Evolutionary conservation across 2,888 invertebrate genomes (phyloP).

Genomic region (Strigamia crassipes): DNA sequence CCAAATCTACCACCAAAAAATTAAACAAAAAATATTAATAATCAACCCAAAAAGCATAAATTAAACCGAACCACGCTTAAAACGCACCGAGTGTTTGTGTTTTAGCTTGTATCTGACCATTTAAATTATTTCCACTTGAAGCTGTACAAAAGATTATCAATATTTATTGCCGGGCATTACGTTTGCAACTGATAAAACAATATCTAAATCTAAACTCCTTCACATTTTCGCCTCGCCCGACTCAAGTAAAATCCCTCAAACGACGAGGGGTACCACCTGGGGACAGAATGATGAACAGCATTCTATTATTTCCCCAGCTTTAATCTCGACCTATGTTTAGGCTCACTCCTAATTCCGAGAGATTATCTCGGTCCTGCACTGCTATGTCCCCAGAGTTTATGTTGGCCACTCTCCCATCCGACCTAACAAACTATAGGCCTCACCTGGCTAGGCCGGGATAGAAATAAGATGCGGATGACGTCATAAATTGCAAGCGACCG

Average conservation of each 20-base stretch:
- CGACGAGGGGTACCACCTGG: conserved; percentile 35
- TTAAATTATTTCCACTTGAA: neutral
- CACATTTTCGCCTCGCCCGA: neutral
- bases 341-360: conserved; percentile 14
- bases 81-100: too few species aligned
- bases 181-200: neutral
- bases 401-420: neutral
- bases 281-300: conserved; percentile 36
- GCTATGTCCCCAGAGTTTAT: neutral
- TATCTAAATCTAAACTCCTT: neutral
- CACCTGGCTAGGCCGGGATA: neutral
- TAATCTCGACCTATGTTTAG: conserved; percentile 40
- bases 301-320: conserved; percentile 25
- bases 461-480: conserved; percentile 10
- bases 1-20: too few species aligned
- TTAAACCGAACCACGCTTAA: too few species aligned
- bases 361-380: neutral
- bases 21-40: too few species aligned
- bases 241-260: conserved; percentile 29
- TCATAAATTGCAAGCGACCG: neutral
- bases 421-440: neutral
- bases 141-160: neutral
- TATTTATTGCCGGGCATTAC: neutral
- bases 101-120: neutral
- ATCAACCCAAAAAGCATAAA: too few species aligned